These are phyloP conservation scores for Philopedon plagiatum DNA, from an alignment of 2,888 invertebrate genomes.

Conservation along the genomic window DNA sequence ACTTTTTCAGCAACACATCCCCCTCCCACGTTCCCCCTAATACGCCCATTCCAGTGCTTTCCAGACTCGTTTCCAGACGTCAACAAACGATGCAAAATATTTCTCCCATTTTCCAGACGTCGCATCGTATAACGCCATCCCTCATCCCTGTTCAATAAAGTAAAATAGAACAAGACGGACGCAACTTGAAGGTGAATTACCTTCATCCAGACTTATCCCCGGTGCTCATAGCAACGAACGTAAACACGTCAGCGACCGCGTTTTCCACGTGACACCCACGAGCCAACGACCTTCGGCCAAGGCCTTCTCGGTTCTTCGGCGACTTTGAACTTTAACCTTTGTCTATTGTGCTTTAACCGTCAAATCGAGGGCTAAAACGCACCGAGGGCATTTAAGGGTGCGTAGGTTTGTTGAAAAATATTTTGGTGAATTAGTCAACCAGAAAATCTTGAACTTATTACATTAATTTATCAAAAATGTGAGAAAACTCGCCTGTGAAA, in stretches of 20 bases:
- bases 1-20: neutral
- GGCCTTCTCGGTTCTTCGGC: constrained; percentile 2
- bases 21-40: neutral
- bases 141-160: neutral
- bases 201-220: neutral
- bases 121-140: neutral
- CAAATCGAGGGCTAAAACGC: neutral
- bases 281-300: constrained; percentile 23
- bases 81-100: neutral
- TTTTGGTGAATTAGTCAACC: too few relatives aligned
- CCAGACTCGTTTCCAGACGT: neutral
- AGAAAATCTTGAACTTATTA: too few relatives aligned
- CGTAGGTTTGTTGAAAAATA: neutral
- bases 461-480: neutral
- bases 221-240: constrained; percentile 8
- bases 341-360: too few relatives aligned
- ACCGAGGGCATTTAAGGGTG: constrained; percentile 3
- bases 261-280: constrained; percentile 11
- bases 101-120: neutral
- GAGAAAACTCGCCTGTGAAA: too few relatives aligned
- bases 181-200: neutral
- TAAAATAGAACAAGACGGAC: neutral
- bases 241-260: neutral
- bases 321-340: neutral
- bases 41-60: neutral